Percentiles rank a stretch among this genome's conserved stretches.
Evolutionary conservation across 2,888 invertebrate genomes (phyloP).

Genomic region (Stratiomys singularior): DNA sequence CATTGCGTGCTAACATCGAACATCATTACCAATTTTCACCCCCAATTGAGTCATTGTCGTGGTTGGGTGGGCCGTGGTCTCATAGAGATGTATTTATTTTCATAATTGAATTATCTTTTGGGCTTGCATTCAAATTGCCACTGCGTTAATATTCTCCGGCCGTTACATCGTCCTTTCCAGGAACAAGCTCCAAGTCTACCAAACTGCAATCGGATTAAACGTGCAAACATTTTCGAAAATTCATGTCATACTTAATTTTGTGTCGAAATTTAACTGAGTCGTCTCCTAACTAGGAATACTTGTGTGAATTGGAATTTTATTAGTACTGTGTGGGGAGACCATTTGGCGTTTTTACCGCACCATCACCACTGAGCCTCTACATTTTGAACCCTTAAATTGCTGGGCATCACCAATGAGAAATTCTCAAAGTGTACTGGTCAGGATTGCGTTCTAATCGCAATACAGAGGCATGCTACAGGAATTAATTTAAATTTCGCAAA

Average conservation of each 20-base stretch:
- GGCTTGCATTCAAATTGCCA: constrained; percentile 2
- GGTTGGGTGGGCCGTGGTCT: not conserved
- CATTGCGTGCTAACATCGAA: constrained; percentile 17
- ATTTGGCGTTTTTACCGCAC: constrained; percentile 17
- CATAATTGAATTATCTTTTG: constrained; percentile 41
- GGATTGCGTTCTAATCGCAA: constrained; percentile 8
- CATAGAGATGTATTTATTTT: constrained; percentile 22
- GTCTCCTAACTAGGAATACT: not conserved
- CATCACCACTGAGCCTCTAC: not conserved
- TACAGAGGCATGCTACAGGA: not conserved
- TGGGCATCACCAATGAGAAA: not conserved
- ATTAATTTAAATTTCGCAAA: constrained; percentile 36
- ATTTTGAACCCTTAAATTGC: not conserved
- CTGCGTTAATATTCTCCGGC: not conserved
- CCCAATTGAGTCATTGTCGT: constrained; percentile 23
- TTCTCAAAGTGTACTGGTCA: not conserved
- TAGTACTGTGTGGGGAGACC: not conserved
- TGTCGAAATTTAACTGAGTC: not conserved
- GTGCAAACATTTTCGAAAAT: constrained; percentile 32
- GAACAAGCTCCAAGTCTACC: too few species aligned
- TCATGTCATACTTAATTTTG: constrained; percentile 21
- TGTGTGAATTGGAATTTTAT: not conserved
- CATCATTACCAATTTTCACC: constrained; percentile 40
- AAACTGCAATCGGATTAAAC: not conserved
- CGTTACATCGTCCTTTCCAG: not conserved